A percentile compares a stretch with the other conserved stretches of the same genome.
phyloP scores from a whole-genome alignment of 2,888 invertebrate species.

The Euspilapteryx auroguttella region DNA sequence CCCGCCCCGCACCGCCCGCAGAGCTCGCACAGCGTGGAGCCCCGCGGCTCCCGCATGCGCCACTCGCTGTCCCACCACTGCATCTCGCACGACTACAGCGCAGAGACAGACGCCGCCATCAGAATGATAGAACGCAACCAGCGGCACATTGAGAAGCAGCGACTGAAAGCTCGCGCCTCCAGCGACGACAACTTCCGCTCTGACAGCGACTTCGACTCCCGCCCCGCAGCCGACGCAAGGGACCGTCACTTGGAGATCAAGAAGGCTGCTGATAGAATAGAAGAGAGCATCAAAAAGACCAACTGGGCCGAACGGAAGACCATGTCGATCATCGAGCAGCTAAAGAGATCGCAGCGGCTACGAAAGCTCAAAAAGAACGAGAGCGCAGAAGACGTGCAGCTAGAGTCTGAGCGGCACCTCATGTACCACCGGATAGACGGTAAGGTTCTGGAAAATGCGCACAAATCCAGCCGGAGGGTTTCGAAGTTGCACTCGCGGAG shows the following conservation, averaged over 20 bases:
- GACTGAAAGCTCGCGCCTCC: conserved; percentile 30
- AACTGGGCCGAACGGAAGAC: conserved; percentile 54
- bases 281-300: conserved; percentile 50
- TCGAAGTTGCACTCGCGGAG: conserved; percentile 59
- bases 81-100: conserved; percentile 54
- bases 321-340: conserved; percentile 45
- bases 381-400: conserved; percentile 45
- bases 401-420: conserved; percentile 47
- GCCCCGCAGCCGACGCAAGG: conserved; percentile 14
- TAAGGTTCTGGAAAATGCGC: conserved; percentile 53
- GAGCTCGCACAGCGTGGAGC: conserved; percentile 49
- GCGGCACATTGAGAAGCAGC: conserved; percentile 61
- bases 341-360: conserved; percentile 43
- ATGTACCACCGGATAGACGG: conserved; percentile 51
- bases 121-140: conserved; percentile 63
- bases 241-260: conserved; percentile 33
- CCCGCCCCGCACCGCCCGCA: conserved; percentile 33
- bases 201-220: conserved; percentile 32
- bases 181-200: conserved; percentile 45
- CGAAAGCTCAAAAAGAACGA: conserved; percentile 41
- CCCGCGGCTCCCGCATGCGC: conserved; percentile 35
- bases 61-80: conserved; percentile 51
- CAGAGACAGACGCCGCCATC: conserved; percentile 61
- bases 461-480: conserved; percentile 50
- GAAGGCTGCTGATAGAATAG: conserved; percentile 40